Conservation (phyloP, 2,797 vertebrate species). For the Scarus forsteni region DNA sequence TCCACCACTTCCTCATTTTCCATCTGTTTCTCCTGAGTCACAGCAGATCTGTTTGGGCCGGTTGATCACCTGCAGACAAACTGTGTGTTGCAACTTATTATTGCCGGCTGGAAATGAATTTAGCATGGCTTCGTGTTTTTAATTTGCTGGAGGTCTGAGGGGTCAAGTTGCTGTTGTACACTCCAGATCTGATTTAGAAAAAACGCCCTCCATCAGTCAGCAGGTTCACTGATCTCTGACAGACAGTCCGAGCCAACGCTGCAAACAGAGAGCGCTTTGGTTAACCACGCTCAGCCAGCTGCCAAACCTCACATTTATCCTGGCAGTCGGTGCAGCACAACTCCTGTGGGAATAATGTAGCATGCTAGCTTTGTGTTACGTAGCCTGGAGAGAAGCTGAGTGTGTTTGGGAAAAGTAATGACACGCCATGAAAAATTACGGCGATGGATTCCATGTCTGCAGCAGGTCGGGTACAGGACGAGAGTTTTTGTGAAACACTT, state of each 20-base stretch:
- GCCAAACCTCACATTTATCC: slow-evolving; percentile 66
- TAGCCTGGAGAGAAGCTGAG: slow-evolving; percentile 17
- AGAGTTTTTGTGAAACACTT: slow-evolving; percentile 34
- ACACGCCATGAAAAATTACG: slow-evolving; percentile 37
- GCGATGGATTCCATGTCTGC: slow-evolving; percentile 42
- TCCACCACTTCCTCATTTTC: background rate
- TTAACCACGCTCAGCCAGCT: slow-evolving; percentile 27
- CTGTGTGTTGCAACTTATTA: background rate
- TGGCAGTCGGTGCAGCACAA: slow-evolving; percentile 39
- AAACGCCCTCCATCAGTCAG: slow-evolving; percentile 21
- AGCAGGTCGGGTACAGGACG: slow-evolving; percentile 7
- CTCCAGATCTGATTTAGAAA: slow-evolving; percentile 9
- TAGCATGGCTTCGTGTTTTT: background rate
- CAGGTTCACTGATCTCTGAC: slow-evolving; percentile 35
- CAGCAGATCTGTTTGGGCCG: slow-evolving; percentile 18
- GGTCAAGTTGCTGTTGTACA: background rate
- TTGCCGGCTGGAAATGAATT: background rate
- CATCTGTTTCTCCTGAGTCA: slow-evolving; percentile 35
- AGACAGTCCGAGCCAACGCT: slow-evolving; percentile 4
- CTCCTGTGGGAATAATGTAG: slow-evolving; percentile 42
- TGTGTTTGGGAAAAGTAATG: slow-evolving; percentile 36
- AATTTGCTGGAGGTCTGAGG: background rate
- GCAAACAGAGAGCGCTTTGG: slow-evolving; percentile 37
- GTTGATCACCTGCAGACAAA: slow-evolving; percentile 22
- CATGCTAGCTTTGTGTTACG: slow-evolving; percentile 35